Percentiles rank a stretch among this genome's conserved stretches.
Evolutionary conservation across 1,140 invertebrate species (phyloP).

Genomic region (Dinoponera quadriceps): DNA sequence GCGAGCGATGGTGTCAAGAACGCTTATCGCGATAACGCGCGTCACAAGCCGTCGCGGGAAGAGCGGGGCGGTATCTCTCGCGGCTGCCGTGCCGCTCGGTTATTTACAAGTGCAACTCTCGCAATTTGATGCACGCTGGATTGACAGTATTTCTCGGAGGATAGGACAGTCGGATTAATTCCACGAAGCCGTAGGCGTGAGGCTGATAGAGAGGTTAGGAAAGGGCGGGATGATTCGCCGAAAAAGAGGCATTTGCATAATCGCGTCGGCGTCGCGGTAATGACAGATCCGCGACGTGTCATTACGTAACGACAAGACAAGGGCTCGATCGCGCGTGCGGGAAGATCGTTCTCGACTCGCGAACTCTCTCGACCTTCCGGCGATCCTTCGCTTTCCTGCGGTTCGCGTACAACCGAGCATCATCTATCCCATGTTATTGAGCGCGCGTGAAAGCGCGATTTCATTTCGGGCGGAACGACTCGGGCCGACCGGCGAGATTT

Average conservation of each 20-base stretch:
- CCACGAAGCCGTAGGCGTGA: not conserved
- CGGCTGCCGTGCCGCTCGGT: too few species aligned
- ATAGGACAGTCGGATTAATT: not conserved
- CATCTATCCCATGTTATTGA: not conserved
- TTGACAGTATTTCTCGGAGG: too few species aligned
- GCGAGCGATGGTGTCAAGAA: too few species aligned
- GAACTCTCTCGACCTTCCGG: slow-evolving; percentile 22
- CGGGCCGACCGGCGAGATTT: too few species aligned
- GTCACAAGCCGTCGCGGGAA: too few species aligned
- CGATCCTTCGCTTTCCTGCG: slow-evolving; percentile 23
- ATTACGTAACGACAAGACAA: slow-evolving; percentile 33
- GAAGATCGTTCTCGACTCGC: slow-evolving; percentile 6
- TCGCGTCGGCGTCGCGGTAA: not conserved
- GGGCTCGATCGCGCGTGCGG: not conserved
- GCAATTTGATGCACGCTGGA: not conserved
- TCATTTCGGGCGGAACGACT: slow-evolving; percentile 15
- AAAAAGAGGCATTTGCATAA: not conserved
- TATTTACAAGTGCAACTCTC: too few species aligned
- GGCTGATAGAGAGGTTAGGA: slow-evolving; percentile 11
- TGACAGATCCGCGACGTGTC: slow-evolving; percentile 3
- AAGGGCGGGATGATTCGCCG: not conserved
- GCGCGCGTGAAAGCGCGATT: not conserved
- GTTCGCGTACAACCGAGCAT: not conserved
- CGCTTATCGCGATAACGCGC: too few species aligned
- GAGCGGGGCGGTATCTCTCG: too few species aligned